Base-by-base conservation (phyloP, 53 echinoderm and acorn worm genomes). In the Henricia sp. region DNA sequence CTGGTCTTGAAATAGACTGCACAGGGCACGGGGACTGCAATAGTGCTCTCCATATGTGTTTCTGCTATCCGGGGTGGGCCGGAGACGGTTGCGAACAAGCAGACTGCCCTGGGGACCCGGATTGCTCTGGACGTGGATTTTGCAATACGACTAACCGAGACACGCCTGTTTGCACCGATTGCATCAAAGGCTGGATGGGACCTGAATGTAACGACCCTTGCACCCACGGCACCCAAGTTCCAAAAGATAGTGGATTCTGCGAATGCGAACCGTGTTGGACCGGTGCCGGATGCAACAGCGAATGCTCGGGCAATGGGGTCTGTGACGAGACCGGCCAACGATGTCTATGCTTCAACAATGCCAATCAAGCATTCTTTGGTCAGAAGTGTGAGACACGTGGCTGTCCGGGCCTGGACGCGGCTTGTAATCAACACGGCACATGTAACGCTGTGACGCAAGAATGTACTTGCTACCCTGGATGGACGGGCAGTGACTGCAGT, bases 391-490 rank as follows among this genome's bases (percentile, higher is more conserved):
- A 95, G 67, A 82, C 83, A 19, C 21, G 30, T 14, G 95, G 92
- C 6, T 95, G 95, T 42, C 95, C 95, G 10, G 95, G 95, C 25
- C 51, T 87, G 19, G 92, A 93, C 66, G 86, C 78, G 12, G 67
- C 88, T 26, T 95, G 95, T 58, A 95, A 89, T 84, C 85, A 78
- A 6, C 90, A 88, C 58, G 95, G 95, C 32, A 56, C 90, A 16
- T 95, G 95, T 46, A 88, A 92, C 54, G 25, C 82, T 6, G 90
- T 77, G 2, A 89, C 85, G 24, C 85, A 90, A 25, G 56, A 85
- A 19, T 95, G 95, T 68, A 84, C 95, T 3, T 95, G 95, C 43
- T 95, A 88, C 71, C 95, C 95, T 37, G 95, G 95, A 36, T 95
- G 95, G 95, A 59, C 76, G 20, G 95, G 95, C 1, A 12, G 71